Conservation (phyloP, 2,888 invertebrate species). For the Odontomyia ornata region DNA sequence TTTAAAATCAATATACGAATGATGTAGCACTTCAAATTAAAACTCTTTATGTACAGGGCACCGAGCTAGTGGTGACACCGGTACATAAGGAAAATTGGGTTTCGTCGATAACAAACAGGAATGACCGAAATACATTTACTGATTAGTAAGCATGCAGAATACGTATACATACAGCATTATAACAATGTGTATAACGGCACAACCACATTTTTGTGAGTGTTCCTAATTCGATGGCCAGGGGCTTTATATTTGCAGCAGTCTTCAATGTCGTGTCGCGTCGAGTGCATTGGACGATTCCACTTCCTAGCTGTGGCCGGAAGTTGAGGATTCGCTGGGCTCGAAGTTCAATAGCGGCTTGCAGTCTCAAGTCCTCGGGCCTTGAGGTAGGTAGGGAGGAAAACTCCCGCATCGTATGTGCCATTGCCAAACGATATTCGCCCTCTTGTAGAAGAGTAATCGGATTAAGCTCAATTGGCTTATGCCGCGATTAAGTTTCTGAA, state of each 20-base stretch:
- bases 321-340: constrained; percentile 92
- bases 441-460: constrained; percentile 92
- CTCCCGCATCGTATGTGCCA: constrained; percentile 92
- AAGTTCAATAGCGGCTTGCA: constrained; percentile 95
- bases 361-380: constrained; percentile 88
- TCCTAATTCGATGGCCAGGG: not conserved
- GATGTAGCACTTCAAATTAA: no score
- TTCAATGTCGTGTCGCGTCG: constrained; percentile 95
- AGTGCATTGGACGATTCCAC: constrained; percentile 85
- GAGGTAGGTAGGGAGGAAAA: constrained; percentile 85
- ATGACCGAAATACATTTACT: no score
- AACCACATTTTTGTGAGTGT: no score
- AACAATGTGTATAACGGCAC: no score
- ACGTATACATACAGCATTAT: no score
- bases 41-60: no score
- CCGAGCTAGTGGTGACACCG: no score
- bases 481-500: constrained; percentile 80
- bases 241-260: constrained; percentile 91
- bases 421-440: constrained; percentile 93
- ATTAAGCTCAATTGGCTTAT: constrained; percentile 94
- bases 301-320: constrained; percentile 91
- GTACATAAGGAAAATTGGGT: no score
- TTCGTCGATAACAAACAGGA: no score
- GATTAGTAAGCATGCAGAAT: no score
- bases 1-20: no score